Evolutionary conservation across 2,113 vertebrate species (phyloP).

Genomic region (Eurypyga helias): DNA sequence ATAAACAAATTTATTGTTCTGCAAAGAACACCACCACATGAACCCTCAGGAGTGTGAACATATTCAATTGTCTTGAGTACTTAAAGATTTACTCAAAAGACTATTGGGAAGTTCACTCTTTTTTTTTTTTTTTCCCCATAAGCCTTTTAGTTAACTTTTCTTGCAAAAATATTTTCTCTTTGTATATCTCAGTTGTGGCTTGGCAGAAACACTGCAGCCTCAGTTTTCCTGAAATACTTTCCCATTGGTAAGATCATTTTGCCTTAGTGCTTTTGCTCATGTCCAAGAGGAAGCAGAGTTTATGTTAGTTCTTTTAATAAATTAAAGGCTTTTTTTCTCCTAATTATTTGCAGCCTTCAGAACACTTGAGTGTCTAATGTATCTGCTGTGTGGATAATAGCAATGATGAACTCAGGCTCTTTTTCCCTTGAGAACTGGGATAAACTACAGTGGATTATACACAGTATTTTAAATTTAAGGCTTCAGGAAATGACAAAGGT

Average conservation of each 20-base stretch:
- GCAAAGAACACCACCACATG: background rate
- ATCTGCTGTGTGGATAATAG: background rate
- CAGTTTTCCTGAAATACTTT: slow-evolving; percentile 41
- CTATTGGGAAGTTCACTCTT: background rate
- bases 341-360: slow-evolving; percentile 1
- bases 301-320: slow-evolving; percentile 22
- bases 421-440: background rate
- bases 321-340: background rate
- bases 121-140: background rate
- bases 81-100: background rate
- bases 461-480: background rate
- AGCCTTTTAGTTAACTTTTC: background rate
- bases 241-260: slow-evolving; percentile 17
- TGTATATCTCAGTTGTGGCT: slow-evolving; percentile 8
- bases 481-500: slow-evolving; percentile 7
- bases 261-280: slow-evolving; percentile 15
- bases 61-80: background rate
- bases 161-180: slow-evolving; percentile 4
- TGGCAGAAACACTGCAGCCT: slow-evolving; percentile 4
- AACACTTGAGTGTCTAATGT: background rate
- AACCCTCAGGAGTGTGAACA: background rate
- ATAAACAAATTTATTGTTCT: background rate
- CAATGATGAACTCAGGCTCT: background rate
- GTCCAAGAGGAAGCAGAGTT: slow-evolving; percentile 42
- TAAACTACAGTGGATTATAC: background rate